Evolutionary conservation across 2,797 vertebrate species (phyloP).

Genomic region (Myoxocephalus aenaeus): DNA sequence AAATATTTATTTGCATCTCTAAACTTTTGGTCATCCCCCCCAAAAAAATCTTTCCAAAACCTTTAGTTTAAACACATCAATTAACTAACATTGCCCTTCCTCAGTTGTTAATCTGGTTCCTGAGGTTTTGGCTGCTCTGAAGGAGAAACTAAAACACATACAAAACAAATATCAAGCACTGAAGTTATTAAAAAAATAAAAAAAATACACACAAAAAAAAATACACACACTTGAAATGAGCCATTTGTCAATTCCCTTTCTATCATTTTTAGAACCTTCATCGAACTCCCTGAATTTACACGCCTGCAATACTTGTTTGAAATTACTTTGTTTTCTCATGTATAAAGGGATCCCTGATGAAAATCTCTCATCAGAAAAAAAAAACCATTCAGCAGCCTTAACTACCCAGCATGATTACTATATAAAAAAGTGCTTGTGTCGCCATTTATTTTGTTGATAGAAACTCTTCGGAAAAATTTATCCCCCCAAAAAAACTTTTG

Average conservation of each 20-base stretch:
- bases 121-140: background rate
- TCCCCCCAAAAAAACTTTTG: slow-evolving; percentile 23
- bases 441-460: slow-evolving; percentile 50
- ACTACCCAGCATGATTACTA: slow-evolving; percentile 13
- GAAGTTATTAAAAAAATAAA: background rate
- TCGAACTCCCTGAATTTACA: background rate
- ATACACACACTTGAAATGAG: background rate
- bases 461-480: slow-evolving; percentile 46
- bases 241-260: slow-evolving; percentile 1
- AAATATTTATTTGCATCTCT: background rate
- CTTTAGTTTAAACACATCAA: too few relatives aligned
- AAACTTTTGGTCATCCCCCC: too few relatives aligned
- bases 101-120: background rate
- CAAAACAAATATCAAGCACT: background rate
- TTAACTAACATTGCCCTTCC: background rate
- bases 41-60: too few relatives aligned
- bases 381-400: slow-evolving; percentile 12
- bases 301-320: background rate
- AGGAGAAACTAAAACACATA: background rate
- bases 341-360: background rate
- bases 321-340: background rate
- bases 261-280: background rate
- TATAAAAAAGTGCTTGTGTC: slow-evolving; percentile 15
- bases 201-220: background rate
- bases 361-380: slow-evolving; percentile 22